phyloP scores from a whole-genome alignment of 2,888 invertebrate species.

The Folsomia manolachei region DNA sequence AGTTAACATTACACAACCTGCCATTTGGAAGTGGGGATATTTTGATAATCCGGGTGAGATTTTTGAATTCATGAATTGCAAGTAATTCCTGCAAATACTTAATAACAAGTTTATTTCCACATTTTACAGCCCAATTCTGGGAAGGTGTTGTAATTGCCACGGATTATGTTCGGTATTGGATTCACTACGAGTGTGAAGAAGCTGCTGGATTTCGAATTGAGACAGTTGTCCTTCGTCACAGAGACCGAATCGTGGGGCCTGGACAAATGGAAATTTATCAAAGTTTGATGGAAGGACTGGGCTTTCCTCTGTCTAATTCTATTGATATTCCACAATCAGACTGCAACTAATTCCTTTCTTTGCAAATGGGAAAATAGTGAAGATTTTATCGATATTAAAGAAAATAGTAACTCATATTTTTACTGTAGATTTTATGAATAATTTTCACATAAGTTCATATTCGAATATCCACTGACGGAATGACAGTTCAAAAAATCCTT shows the following conservation, averaged over 20 bases:
- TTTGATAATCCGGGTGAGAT: slow-evolving; percentile 7
- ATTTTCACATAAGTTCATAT: too few relatives aligned
- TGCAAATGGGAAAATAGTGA: too few relatives aligned
- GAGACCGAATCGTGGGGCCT: neutral
- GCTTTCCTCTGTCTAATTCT: neutral
- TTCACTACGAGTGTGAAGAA: slow-evolving; percentile 9
- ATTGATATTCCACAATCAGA: neutral
- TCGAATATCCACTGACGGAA: too few relatives aligned
- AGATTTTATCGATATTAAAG: too few relatives aligned
- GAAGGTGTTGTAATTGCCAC: slow-evolving; percentile 10
- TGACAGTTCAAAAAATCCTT: too few relatives aligned
- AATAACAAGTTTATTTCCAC: neutral
- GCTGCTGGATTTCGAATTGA: neutral
- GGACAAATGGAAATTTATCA: neutral
- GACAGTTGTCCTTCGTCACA: neutral
- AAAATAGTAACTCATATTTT: too few relatives aligned
- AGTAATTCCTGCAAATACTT: neutral
- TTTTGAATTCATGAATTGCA: too few relatives aligned
- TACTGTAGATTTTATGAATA: too few relatives aligned
- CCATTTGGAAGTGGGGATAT: slow-evolving; percentile 2
- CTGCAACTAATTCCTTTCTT: too few relatives aligned
- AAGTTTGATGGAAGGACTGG: slow-evolving; percentile 1
- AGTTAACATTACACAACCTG: neutral
- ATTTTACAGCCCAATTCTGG: neutral
- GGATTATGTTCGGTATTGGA: neutral